Percentiles rank a stretch among this genome's conserved stretches.
Evolutionary conservation across 2,888 invertebrate genomes (phyloP).

Genomic region (Amblyjoppa proteus): DNA sequence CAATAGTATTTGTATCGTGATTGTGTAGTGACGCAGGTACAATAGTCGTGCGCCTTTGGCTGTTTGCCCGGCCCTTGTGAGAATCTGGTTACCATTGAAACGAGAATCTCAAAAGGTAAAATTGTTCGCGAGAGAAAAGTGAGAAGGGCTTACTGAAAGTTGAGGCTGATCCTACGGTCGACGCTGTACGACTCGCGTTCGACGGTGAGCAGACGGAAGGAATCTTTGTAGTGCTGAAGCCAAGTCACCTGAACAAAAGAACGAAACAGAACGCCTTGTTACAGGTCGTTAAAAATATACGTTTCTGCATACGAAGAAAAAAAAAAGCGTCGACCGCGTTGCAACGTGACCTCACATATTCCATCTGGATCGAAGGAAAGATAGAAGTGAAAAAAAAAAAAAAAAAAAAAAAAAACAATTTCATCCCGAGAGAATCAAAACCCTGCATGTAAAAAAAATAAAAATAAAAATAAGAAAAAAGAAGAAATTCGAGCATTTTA

Average conservation of each 20-base stretch:
- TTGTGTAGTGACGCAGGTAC: too few relatives aligned
- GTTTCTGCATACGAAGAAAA: conserved; percentile 37
- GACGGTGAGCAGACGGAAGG: conserved; percentile 87
- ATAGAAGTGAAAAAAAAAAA: conserved; percentile 34
- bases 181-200: conserved; percentile 87
- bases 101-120: neutral
- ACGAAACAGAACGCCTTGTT: conserved; percentile 40
- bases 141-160: conserved; percentile 85
- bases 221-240: conserved; percentile 87
- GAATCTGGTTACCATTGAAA: conserved; percentile 10
- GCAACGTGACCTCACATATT: conserved; percentile 46
- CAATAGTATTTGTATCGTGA: too few relatives aligned
- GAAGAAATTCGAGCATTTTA: conserved; percentile 54
- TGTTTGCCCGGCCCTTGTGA: too few relatives aligned
- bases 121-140: conserved; percentile 7
- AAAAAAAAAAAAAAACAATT: conserved; percentile 32
- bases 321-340: neutral
- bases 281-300: conserved; percentile 46
- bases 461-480: neutral
- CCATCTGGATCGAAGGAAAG: conserved; percentile 53
- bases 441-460: conserved; percentile 1
- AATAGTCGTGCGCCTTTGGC: too few relatives aligned
- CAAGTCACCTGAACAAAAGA: conserved; percentile 86
- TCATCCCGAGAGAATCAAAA: conserved; percentile 46
- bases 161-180: conserved; percentile 87